Percentiles rank a stretch among this genome's conserved stretches.
These are phyloP conservation scores for Chitala chitala DNA, from an alignment of 2,113 vertebrate genomes.

Conservation along the genomic window DNA sequence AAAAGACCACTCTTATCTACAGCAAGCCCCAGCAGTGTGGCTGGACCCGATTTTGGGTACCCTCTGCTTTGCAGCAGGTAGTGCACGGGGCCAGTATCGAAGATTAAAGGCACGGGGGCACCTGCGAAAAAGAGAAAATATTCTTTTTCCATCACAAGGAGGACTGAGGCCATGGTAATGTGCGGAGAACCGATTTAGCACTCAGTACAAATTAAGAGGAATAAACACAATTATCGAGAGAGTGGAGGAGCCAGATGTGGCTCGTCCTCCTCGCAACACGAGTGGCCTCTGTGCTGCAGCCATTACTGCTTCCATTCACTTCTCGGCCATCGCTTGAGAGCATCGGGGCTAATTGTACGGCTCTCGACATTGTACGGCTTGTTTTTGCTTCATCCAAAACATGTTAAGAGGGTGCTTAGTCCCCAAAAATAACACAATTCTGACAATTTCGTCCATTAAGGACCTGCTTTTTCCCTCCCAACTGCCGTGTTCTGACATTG, in stretches of 20 bases:
- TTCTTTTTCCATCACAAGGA: constrained; percentile 49
- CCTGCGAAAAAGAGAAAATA: constrained; percentile 38
- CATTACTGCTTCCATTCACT: constrained; percentile 43
- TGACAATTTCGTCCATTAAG: neutral
- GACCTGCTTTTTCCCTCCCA: neutral
- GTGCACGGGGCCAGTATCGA: neutral
- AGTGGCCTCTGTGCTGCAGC: constrained; percentile 42
- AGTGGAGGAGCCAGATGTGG: constrained; percentile 43
- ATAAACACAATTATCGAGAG: constrained; percentile 65
- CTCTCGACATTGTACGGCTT: constrained; percentile 50
- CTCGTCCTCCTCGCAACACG: constrained; percentile 17
- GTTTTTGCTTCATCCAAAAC: constrained; percentile 45
- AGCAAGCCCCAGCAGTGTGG: neutral
- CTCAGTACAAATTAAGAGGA: constrained; percentile 67
- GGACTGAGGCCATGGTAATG: constrained; percentile 55
- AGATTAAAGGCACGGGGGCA: constrained; percentile 13
- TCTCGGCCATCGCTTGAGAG: constrained; percentile 45
- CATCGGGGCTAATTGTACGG: constrained; percentile 54
- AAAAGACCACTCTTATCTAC: neutral
- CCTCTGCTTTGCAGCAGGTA: neutral
- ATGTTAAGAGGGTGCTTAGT: constrained; percentile 28
- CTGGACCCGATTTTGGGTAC: neutral
- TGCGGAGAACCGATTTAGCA: constrained; percentile 62
- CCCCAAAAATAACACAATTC: neutral
- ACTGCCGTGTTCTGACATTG: neutral